These are phyloP conservation scores for Sinocyclocheilus anshuiensis DNA, from an alignment of 2,113 vertebrate genomes.

Conservation along the genomic window DNA sequence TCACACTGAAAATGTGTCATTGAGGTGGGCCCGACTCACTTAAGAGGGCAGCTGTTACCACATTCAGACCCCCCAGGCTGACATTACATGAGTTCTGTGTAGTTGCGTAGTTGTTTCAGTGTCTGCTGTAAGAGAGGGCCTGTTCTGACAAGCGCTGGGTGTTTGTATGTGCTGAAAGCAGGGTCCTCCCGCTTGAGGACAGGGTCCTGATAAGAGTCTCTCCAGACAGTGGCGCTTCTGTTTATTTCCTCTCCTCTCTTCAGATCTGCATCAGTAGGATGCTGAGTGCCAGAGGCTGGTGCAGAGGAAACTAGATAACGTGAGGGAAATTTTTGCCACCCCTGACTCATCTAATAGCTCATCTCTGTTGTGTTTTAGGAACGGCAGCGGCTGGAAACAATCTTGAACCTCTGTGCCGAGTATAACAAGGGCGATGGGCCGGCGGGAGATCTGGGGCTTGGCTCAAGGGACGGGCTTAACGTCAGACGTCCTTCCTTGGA, in stretches of 20 bases:
- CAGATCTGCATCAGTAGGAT: constrained; percentile 38
- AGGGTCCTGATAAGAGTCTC: constrained; percentile 38
- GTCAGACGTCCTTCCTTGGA: constrained; percentile 54
- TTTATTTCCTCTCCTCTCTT: constrained; percentile 27
- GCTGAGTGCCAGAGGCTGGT: constrained; percentile 6
- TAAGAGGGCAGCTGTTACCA: constrained; percentile 24
- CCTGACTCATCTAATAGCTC: constrained; percentile 16
- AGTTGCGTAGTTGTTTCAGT: neutral
- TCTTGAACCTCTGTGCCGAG: constrained; percentile 93
- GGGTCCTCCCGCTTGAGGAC: neutral
- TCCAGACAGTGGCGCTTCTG: constrained; percentile 24
- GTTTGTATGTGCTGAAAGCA: neutral
- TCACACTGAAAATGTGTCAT: constrained; percentile 13
- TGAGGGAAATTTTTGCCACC: neutral
- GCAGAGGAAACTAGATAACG: constrained; percentile 43
- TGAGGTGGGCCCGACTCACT: neutral
- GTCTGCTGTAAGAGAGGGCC: neutral
- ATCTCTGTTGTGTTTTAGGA: constrained; percentile 63
- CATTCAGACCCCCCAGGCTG: constrained; percentile 28
- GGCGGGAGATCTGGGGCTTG: constrained; percentile 7
- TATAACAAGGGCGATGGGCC: constrained; percentile 82
- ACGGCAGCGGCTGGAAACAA: constrained; percentile 95
- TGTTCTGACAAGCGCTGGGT: constrained; percentile 20
- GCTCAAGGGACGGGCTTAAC: constrained; percentile 27
- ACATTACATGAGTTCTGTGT: neutral